phyloP scores from a whole-genome alignment of 2,113 vertebrate species.

The Passerina amoena region DNA sequence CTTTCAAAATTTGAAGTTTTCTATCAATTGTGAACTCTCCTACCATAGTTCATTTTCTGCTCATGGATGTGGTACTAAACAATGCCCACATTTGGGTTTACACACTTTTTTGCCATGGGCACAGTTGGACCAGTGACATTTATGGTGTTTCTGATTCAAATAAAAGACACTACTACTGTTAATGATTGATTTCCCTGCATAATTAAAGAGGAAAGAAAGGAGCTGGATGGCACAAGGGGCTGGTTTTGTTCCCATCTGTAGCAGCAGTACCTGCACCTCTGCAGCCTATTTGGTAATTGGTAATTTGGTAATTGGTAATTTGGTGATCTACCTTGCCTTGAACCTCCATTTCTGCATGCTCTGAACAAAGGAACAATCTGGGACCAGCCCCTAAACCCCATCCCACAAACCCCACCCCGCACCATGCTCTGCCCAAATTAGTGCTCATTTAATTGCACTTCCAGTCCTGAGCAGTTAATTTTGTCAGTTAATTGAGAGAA shows the following conservation, averaged over 20 bases:
- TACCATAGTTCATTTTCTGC: neutral
- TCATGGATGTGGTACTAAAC: neutral
- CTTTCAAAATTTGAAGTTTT: neutral
- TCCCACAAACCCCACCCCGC: neutral
- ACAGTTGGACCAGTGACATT: neutral
- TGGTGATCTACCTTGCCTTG: neutral
- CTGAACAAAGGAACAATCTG: neutral
- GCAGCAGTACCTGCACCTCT: neutral
- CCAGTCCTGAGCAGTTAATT: neutral
- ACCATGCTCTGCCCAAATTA: neutral
- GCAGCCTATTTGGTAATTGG: rapidly evolving
- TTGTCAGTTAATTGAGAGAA: neutral
- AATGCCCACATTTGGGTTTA: neutral
- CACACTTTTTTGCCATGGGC: neutral
- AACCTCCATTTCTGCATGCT: neutral
- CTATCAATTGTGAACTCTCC: neutral
- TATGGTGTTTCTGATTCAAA: neutral
- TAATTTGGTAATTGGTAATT: no score
- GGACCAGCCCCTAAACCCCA: neutral
- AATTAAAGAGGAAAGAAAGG: neutral
- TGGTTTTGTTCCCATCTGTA: rapidly evolving
- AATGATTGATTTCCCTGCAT: neutral
- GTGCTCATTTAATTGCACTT: neutral
- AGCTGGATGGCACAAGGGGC: neutral
- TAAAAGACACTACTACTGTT: neutral